A percentile compares a stretch with the other conserved stretches of the same genome.
These are phyloP conservation scores for Pelecanoides urinatrix DNA, from an alignment of 2,113 vertebrate genomes.

Conservation along the genomic window DNA sequence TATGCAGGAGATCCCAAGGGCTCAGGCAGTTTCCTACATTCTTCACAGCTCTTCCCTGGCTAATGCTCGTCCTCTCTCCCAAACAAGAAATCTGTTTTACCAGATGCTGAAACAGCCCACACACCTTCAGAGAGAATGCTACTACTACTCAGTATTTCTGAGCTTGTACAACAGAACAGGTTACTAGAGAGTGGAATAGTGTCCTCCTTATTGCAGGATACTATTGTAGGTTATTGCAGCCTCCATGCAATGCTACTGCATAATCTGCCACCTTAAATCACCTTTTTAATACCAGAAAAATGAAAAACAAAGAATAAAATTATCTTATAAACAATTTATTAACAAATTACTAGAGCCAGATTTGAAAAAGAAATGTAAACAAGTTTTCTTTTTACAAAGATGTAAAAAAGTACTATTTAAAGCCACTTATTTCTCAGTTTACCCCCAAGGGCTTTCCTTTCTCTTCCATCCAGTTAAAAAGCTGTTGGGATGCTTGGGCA, in stretches of 20 bases:
- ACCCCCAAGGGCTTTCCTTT: background rate
- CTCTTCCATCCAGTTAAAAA: background rate
- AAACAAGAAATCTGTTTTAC: background rate
- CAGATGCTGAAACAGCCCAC: background rate
- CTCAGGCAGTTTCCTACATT: background rate
- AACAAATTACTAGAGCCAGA: background rate
- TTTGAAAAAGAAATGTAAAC: background rate
- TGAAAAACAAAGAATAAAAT: background rate
- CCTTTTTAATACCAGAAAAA: background rate
- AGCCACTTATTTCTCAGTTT: background rate
- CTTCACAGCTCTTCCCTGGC: background rate
- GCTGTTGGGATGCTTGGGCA: background rate
- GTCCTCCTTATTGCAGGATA: background rate
- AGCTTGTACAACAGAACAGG: rapidly evolving
- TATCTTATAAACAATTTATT: background rate
- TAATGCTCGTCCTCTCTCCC: background rate
- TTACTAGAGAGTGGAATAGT: background rate
- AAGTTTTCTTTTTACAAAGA: background rate
- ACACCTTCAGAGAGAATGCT: background rate
- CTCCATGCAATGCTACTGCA: background rate
- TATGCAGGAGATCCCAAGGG: background rate
- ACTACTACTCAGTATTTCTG: background rate
- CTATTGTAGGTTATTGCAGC: background rate
- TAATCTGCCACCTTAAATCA: background rate
- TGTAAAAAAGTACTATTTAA: background rate